Percentiles rank a stretch among this genome's conserved stretches.
These are phyloP conservation scores for Eupleurogrammus muticus DNA, from an alignment of 2,797 vertebrate species.

Conservation along the genomic window DNA sequence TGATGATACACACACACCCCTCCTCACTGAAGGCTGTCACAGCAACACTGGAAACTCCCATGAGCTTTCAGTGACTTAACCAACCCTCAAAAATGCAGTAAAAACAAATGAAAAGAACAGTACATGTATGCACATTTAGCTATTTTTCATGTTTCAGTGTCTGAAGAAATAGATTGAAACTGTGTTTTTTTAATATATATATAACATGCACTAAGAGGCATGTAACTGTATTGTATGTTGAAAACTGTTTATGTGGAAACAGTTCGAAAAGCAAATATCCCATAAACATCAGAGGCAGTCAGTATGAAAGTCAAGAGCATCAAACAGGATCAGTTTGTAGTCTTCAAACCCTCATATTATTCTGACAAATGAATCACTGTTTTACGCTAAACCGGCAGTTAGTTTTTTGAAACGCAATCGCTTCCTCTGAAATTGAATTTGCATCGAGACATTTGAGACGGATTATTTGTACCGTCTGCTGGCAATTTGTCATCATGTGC, in stretches of 20 bases:
- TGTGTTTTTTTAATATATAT: too few species aligned
- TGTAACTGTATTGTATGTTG: background rate
- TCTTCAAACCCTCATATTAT: slow-evolving; percentile 1
- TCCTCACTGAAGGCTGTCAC: slow-evolving; percentile 20
- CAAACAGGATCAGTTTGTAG: background rate
- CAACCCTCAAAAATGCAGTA: background rate
- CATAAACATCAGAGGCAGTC: background rate
- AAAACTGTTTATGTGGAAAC: background rate
- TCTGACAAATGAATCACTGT: background rate
- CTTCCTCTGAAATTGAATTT: background rate
- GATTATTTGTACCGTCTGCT: background rate
- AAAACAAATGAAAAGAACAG: background rate
- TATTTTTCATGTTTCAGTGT: slow-evolving; percentile 8
- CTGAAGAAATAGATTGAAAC: background rate
- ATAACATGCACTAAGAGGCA: background rate
- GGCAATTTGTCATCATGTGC: background rate
- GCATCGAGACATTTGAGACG: background rate
- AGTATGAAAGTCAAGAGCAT: background rate
- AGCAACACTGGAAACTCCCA: slow-evolving; percentile 1
- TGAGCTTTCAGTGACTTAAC: slow-evolving; percentile 25
- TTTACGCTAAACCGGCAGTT: background rate
- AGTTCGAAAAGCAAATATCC: background rate
- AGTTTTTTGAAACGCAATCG: background rate
- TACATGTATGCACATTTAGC: too few species aligned
- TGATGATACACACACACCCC: slow-evolving; percentile 15